These are phyloP conservation scores for Dasyornis broadbenti DNA, from an alignment of 2,113 vertebrate species.

Conservation along the genomic window DNA sequence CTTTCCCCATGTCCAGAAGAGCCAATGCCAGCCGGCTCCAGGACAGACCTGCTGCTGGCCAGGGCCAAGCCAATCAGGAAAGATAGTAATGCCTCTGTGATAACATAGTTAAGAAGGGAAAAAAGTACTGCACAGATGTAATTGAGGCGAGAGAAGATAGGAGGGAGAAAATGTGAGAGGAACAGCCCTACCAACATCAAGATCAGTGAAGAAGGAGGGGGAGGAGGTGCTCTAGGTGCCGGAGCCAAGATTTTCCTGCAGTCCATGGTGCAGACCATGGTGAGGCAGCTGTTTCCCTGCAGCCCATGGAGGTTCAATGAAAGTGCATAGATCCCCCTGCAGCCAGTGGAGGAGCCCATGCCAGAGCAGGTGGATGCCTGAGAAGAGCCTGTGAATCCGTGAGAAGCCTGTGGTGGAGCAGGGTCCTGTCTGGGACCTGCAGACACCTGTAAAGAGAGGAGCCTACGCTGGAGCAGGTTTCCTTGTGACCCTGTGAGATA, in stretches of 20 bases:
- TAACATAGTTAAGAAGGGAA: neutral
- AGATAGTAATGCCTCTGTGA: neutral
- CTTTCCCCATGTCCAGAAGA: neutral
- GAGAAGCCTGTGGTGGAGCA: neutral
- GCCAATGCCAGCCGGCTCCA: neutral
- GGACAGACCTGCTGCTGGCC: neutral
- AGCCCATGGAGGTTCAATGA: neutral
- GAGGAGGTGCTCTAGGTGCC: fast-evolving
- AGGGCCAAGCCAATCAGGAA: neutral
- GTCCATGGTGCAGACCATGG: neutral
- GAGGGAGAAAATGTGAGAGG: neutral
- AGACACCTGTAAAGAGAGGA: fast-evolving
- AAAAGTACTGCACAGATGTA: neutral
- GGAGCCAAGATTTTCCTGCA: neutral
- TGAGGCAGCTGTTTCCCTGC: neutral
- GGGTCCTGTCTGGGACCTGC: neutral
- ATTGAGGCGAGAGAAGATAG: neutral
- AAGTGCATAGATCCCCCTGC: neutral
- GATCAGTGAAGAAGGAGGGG: neutral
- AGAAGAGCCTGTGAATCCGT: neutral
- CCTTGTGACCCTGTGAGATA: fast-evolving
- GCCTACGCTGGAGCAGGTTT: neutral
- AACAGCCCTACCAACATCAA: neutral
- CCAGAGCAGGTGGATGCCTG: neutral
- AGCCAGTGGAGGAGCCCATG: fast-evolving